Base-by-base conservation (phyloP, 2,888 invertebrate species). In the Drosophila testacea region DNA sequence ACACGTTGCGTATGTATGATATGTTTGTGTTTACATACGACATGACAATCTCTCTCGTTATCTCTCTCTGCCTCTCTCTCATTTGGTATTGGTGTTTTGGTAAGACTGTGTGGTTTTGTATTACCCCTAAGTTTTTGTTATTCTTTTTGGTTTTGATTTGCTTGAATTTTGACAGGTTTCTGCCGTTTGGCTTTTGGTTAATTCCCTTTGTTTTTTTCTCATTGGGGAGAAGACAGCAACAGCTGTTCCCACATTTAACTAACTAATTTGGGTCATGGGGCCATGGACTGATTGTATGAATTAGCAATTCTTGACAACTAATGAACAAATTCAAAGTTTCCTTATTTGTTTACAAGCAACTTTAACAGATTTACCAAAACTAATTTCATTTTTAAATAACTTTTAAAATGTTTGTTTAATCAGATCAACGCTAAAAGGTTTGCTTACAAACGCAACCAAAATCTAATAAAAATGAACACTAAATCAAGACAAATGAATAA, bases 1-100 rank as follows among this genome's bases (percentile, higher is more conserved):
- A 85, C 79, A 83, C 83, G 72, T 59, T 71, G 81, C 88, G 88
- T 88, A 83, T 88, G 88, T 71, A 88, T 78, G 75, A 80, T 80
- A 54, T 83, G 72, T 41, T 69, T 73, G 75, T 74, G 75, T 78
- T 83, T 85, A 78, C 78, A 57, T 61, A 68, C 51, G 52, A 52
- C 51, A 42, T 52, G 48, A 52, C 36, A 44, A 3, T 34, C 16
- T 48, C 39, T 16, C 34, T 39, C 39, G 41, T 42, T 22, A 28
- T 16, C 11, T 22, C 32, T 16, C 10, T 6, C 39, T 13, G 9
- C 13, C 22, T 22, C 39, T 9, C 32, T n/a, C 10, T 39, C 6
- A 41, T 46, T 27, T 16, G 16, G 42, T 6, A 64, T 47, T 16
- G 16, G 66, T 57, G 71, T 76, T 65, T 73, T 67, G 69, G 50